Conservation (phyloP, 2,888 invertebrate genomes). For the Saturnia japonica region DNA sequence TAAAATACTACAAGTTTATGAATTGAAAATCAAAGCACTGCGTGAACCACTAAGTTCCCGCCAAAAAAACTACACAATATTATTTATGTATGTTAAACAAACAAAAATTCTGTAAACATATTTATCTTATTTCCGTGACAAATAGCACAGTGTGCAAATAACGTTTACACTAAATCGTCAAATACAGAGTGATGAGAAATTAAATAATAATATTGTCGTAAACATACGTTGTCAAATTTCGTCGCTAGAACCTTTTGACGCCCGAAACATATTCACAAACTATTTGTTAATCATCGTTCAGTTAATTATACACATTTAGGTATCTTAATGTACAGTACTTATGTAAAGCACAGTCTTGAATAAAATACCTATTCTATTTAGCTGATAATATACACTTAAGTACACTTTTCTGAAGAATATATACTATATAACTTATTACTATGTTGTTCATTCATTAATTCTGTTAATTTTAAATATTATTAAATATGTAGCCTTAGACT, state of each 20-base stretch:
- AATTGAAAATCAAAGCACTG: background rate
- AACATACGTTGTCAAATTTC: slow-evolving; percentile 10
- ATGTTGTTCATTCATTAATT: too few species aligned
- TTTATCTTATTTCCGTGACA: too few species aligned
- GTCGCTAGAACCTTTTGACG: slow-evolving; percentile 5
- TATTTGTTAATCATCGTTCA: slow-evolving; percentile 17
- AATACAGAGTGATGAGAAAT: background rate
- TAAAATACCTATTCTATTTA: background rate
- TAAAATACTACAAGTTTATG: background rate
- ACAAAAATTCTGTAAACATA: background rate
- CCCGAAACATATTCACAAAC: slow-evolving; percentile 22
- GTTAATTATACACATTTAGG: slow-evolving; percentile 14
- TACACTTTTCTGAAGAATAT: background rate
- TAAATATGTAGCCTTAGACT: background rate
- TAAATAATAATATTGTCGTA: background rate
- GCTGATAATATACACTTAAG: background rate
- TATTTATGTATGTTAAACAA: background rate
- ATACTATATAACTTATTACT: too few species aligned
- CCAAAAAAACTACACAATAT: background rate
- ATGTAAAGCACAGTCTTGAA: too few species aligned
- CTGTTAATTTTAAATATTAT: background rate
- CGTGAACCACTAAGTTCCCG: background rate
- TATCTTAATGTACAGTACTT: background rate
- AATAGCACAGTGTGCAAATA: too few species aligned
- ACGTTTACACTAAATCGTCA: background rate